Base-by-base conservation (phyloP, 2,888 invertebrate species). In the Nasonia oneida region DNA sequence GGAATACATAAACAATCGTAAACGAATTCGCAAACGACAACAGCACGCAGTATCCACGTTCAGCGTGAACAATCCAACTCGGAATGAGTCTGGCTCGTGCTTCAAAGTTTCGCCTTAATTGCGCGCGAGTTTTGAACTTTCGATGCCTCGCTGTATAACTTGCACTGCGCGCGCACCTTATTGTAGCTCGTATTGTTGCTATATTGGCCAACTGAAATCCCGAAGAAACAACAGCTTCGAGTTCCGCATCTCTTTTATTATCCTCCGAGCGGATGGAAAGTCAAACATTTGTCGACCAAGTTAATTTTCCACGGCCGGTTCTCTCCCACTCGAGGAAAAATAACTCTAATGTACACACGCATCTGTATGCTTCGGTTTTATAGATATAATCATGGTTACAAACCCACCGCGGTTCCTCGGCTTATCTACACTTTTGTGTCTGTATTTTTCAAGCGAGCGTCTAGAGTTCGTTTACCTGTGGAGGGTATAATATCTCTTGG, bases 241-340 rank as follows among this genome's bases (percentile, higher is more conserved):
- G 53, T 53, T 53, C 53, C 5, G 39, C 29, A 33, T 76, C 33
- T 61, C n/a, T 77, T 23, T 61, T 18, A 67, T 14, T 4, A 67
- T 29, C 33, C 29, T 33, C 67, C 3, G 14, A 29, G 33, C 33
- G 10, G 12, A 14, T 67, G 8, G 67, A 67, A 67, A 47, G 47
- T 75, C 61, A 64, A 75, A 81, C 64, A 75, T 64, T 81, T 37
- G 47, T 75, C 61, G 61, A 33, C 18, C 33, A 42, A 81, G 74
- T 75, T 75, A 64, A 81, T 75, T 81, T 75, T 47, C 74, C n/a
- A 18, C 47, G 3, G 10, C n/a, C 6, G n/a, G 4, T 53, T 6
- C 42, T 39, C 39, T 42, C 42, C 47, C 47, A 12, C 47, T 47
- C 2, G 47, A 42, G 1, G 29, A 42, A 47, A 47, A 12, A 47